These are phyloP conservation scores for Ridgeia piscesae DNA, from an alignment of 1,140 invertebrate species.

Conservation along the genomic window DNA sequence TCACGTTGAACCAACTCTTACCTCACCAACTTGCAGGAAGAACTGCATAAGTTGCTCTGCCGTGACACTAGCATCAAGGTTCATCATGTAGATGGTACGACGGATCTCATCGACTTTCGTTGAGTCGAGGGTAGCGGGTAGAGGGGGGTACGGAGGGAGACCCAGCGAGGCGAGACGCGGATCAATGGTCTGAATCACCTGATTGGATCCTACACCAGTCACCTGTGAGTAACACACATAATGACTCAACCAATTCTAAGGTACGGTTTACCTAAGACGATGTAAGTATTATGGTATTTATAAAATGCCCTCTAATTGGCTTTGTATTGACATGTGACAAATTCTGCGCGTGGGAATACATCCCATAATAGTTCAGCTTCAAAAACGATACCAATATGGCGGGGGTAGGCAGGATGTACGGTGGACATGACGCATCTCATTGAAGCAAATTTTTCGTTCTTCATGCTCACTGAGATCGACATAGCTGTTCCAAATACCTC, in stretches of 20 bases:
- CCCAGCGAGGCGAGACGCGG: conserved; percentile 68
- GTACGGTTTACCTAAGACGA: neutral
- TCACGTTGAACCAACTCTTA: neutral
- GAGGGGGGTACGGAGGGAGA: conserved; percentile 86
- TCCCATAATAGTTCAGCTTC: no score
- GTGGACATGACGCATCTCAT: no score
- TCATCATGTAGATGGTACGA: conserved; percentile 80
- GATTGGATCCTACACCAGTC: conserved; percentile 78
- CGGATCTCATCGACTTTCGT: conserved; percentile 95
- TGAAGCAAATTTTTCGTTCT: no score
- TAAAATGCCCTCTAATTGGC: no score
- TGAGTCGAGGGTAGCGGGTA: conserved; percentile 87
- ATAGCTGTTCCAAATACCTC: no score
- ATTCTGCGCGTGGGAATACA: no score
- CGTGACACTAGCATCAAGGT: conserved; percentile 67
- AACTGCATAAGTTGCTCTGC: conserved; percentile 70
- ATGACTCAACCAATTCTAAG: neutral
- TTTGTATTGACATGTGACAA: no score
- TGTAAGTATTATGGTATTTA: conserved; percentile 11
- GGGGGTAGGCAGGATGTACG: no score
- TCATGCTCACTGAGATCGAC: no score
- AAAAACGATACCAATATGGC: no score
- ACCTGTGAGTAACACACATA: conserved; percentile 61
- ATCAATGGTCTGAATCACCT: conserved; percentile 86
- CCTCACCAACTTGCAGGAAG: conserved; percentile 81